Base-by-base conservation (phyloP, 2,888 invertebrate species). In the Synergus umbraculus region DNA sequence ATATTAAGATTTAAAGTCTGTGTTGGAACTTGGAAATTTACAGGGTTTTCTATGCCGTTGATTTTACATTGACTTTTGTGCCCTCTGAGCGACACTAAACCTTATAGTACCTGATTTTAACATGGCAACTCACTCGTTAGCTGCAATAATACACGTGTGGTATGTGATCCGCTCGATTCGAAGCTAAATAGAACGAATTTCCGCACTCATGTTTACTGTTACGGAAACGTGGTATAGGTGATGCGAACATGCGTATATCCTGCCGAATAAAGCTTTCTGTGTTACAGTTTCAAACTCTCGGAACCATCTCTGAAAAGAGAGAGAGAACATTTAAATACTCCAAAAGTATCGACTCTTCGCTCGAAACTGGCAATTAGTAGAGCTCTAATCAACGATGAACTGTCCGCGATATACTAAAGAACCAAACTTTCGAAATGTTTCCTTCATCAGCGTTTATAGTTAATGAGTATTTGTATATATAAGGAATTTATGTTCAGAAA, bases 171-270 rank as follows among this genome's bases (percentile, higher is more conserved):
- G 66, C 41, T 15, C 43, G 43, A 66, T 66, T 66, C 66, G 18
- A 66, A 66, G 41, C 66, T 66, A 66, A 66, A 66, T 66, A 66
- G 66, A 66, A 66, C 66, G 66, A 66, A 66, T 66, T 66, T 66
- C 66, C 66, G 29, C 41, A 66, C 43, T 43, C 66, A 66, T 66
- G 66, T 66, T 66, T 66, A 41, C 37, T 66, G 66, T 66, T 66
- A 66, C 66, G 66, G 66, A 66, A 66, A 66, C n/a, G 54, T n/a
- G 4, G 54, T 58, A 18, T 58, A 46, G 46, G 46, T 46, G 46
- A 46, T 64, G 13, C 64, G 64, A 64, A 37, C 10, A 43, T 9
- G 66, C 43, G 43, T 66, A 9, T 18, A 66, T 43, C 41, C 43
- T 66, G 43, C 5, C 18, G 66, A 66, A 66, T 66, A 66, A 43